Evolutionary conservation across 2,797 vertebrate genomes (phyloP), one percentile per base, ranked within the genome.

Genomic region (Sciurus vulgaris): DNA sequence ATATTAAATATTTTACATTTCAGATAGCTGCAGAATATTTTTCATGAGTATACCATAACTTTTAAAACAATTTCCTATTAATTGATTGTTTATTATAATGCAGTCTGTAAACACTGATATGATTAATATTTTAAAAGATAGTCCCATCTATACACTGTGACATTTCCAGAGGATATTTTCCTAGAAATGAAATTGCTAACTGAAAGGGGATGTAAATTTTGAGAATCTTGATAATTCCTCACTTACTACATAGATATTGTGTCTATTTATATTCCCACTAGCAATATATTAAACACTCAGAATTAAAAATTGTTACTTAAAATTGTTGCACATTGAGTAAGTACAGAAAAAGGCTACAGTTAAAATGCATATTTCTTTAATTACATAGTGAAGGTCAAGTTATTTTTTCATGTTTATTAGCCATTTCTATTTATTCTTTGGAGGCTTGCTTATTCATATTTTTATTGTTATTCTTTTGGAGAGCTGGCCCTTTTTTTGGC

Each of bases 311-410:
- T 72, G 33, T n/a, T 85, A 12, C 73, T 87, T 35, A 35, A 91
- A 85, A 70, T 74, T n/a, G 35, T 93, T 89, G 51, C 13, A 84
- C 67, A 67, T 72, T 82, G 26, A 91, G 17, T 89, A 78, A 70
- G 81, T 77, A 67, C 15, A 77, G 72, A 82, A 84, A 91, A 92
- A 47, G 28, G 28, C 54, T 59, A 63, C 69, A 78, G 85, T 69
- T 93, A 72, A 95, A 92, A 90, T 86, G 41, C 13, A 4, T 56
- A 28, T 92, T 91, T 86, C 54, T 78, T 74, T 84, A 61, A 47
- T 81, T 41, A 89, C 49, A 87, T 84, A 95, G 59, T 41, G 77
- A 93, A 93, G 33, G 24, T 28, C 89, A 41, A 38, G 3, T 56
- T 72, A 1, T 35, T 82, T 89, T 81, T 67, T 73, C 35, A 69